Evolutionary conservation across 2,113 vertebrate genomes (phyloP).

Genomic region (Saccopteryx bilineata): DNA sequence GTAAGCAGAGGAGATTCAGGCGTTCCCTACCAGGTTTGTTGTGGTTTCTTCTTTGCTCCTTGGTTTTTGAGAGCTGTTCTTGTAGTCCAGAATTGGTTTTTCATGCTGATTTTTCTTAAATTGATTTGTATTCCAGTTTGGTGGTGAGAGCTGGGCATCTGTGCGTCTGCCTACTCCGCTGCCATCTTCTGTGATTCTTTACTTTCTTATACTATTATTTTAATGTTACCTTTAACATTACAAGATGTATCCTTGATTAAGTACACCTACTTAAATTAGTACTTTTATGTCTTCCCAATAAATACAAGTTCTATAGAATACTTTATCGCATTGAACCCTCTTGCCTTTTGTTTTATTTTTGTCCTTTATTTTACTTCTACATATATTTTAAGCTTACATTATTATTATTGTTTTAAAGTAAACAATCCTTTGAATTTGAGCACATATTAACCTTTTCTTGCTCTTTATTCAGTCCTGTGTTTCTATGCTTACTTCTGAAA

Average conservation of each 20-base stretch:
- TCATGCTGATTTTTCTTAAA: no score
- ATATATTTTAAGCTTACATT: conserved; percentile 29
- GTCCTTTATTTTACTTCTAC: background rate
- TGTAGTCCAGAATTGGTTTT: no score
- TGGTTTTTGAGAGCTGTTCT: no score
- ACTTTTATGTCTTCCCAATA: background rate
- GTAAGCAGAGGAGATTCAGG: no score
- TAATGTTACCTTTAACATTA: background rate
- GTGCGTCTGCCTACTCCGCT: no score
- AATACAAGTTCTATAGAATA: background rate
- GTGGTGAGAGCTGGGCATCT: no score
- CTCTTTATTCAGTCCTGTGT: background rate
- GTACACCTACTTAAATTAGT: background rate
- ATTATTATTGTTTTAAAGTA: conserved; percentile 8
- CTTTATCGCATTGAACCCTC: background rate
- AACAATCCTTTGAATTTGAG: conserved; percentile 6
- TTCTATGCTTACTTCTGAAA: background rate
- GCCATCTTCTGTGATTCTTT: background rate
- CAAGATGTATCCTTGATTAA: background rate
- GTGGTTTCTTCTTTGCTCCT: no score
- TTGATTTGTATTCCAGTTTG: no score
- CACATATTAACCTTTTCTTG: background rate
- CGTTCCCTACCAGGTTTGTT: no score
- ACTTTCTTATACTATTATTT: background rate
- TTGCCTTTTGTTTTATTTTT: conserved; percentile 38